Evolutionary conservation across 2,113 vertebrate species (phyloP).

Genomic region (Scartelaos histophorus): DNA sequence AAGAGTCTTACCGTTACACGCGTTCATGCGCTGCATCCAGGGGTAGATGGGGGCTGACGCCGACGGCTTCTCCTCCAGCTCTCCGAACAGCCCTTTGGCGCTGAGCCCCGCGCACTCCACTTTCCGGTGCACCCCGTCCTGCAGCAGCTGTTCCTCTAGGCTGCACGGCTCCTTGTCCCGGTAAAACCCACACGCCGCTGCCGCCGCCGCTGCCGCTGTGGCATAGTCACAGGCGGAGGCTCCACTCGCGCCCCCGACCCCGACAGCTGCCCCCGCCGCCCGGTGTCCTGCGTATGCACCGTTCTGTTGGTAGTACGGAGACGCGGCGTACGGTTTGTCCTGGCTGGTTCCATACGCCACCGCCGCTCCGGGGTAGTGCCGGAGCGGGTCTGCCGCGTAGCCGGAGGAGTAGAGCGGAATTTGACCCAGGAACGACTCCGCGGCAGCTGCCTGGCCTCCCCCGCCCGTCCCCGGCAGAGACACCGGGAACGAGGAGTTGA

Average conservation of each 20-base stretch:
- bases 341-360: slow-evolving; percentile 82
- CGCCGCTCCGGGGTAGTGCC: slow-evolving; percentile 84
- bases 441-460: slow-evolving; percentile 83
- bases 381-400: slow-evolving; percentile 91
- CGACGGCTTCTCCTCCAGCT: slow-evolving; percentile 89
- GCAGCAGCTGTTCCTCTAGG: slow-evolving; percentile 85
- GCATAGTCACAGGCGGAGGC: slow-evolving; percentile 87
- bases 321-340: slow-evolving; percentile 66
- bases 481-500: slow-evolving; percentile 98
- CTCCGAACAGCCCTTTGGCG: slow-evolving; percentile 85
- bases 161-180: slow-evolving; percentile 85
- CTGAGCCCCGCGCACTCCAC: slow-evolving; percentile 86
- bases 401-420: slow-evolving; percentile 94
- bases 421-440: slow-evolving; percentile 94
- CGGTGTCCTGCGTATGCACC: slow-evolving; percentile 82
- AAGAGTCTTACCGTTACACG: slow-evolving; percentile 92
- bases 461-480: slow-evolving; percentile 90
- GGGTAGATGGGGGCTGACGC: slow-evolving; percentile 83
- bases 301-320: slow-evolving; percentile 89
- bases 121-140: slow-evolving; percentile 84
- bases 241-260: slow-evolving; percentile 59
- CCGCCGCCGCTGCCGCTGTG: slow-evolving; percentile 70
- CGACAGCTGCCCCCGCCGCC: slow-evolving; percentile 55
- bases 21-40: slow-evolving; percentile 94
- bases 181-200: slow-evolving; percentile 81